phyloP scores from a whole-genome alignment of 2,113 vertebrate genomes.

The Chamaetylas fuelleborni region DNA sequence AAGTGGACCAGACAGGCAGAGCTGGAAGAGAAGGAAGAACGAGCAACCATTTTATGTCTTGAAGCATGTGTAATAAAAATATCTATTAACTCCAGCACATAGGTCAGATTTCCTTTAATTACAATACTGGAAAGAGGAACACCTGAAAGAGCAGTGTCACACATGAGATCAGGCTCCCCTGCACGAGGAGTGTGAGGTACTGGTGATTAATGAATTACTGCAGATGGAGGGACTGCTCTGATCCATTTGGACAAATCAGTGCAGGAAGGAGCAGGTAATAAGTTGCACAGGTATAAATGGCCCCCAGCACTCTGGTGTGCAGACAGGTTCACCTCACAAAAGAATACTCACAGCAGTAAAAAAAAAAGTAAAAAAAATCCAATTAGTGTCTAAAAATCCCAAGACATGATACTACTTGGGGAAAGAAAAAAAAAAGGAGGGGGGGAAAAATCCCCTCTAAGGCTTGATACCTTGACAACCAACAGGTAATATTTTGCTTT shows the following conservation, averaged over 20 bases:
- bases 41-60: slow-evolving; percentile 2
- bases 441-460: not conserved
- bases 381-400: slow-evolving; percentile 50
- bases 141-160: not conserved
- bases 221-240: not conserved
- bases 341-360: not conserved
- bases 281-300: not conserved
- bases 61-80: not conserved
- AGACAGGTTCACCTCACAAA: slow-evolving; percentile 1
- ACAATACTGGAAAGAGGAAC: not conserved
- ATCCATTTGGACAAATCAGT: not conserved
- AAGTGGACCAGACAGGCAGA: not conserved
- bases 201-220: not conserved
- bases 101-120: slow-evolving; percentile 30
- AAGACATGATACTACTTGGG: not conserved
- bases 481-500: slow-evolving; percentile 50
- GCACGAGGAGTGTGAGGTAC: not conserved
- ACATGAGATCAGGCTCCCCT: not conserved
- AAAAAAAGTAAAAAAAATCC: not conserved
- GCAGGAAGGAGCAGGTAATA: not conserved
- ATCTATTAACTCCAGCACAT: not conserved
- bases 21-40: not conserved
- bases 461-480: slow-evolving; percentile 50
- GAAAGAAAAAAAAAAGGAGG: not conserved
- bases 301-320: not conserved